Percentiles rank a stretch among this genome's conserved stretches.
phyloP scores from a whole-genome alignment of 2,888 invertebrate genomes.

The Branchinecta sandiegonensis region DNA sequence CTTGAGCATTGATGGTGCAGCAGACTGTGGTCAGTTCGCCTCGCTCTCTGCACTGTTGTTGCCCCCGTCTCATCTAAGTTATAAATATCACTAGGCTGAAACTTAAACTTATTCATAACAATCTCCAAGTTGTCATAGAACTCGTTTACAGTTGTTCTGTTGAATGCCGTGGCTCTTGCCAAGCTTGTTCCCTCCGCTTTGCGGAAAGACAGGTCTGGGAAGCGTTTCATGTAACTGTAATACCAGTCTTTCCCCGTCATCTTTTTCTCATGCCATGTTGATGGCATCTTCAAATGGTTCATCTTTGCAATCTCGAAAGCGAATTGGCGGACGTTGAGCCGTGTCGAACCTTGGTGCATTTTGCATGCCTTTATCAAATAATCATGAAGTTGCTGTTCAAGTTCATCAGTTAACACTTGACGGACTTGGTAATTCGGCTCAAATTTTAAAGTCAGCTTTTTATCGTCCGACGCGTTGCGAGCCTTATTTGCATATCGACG shows the following conservation, averaged over 20 bases:
- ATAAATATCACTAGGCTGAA: constrained; percentile 21
- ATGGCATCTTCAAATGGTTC: constrained; percentile 6
- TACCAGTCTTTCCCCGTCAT: constrained; percentile 20
- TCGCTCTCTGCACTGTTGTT: constrained; percentile 27
- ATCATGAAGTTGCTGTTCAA: too few relatives aligned
- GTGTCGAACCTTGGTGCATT: constrained; percentile 8
- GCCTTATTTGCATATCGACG: too few relatives aligned
- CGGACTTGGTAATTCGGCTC: too few relatives aligned
- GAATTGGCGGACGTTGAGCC: constrained; percentile 12
- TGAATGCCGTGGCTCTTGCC: constrained; percentile 27
- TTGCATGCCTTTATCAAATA: too few relatives aligned
- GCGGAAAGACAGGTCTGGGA: constrained; percentile 16
- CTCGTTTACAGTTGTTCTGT: constrained; percentile 26
- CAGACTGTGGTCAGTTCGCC: constrained; percentile 29
- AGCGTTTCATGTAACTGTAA: constrained; percentile 15
- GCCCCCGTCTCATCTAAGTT: constrained; percentile 26
- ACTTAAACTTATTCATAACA: neutral
- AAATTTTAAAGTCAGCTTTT: too few relatives aligned
- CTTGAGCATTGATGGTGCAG: constrained; percentile 28
- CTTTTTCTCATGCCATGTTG: constrained; percentile 7
- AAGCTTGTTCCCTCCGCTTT: constrained; percentile 18
- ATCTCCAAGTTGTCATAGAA: constrained; percentile 20
- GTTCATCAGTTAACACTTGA: too few relatives aligned
- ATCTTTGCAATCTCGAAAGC: constrained; percentile 11
- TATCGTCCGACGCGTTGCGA: too few relatives aligned